Evolutionary conservation across 2,888 invertebrate species (phyloP).

Genomic region (Geotrupes spiniger): DNA sequence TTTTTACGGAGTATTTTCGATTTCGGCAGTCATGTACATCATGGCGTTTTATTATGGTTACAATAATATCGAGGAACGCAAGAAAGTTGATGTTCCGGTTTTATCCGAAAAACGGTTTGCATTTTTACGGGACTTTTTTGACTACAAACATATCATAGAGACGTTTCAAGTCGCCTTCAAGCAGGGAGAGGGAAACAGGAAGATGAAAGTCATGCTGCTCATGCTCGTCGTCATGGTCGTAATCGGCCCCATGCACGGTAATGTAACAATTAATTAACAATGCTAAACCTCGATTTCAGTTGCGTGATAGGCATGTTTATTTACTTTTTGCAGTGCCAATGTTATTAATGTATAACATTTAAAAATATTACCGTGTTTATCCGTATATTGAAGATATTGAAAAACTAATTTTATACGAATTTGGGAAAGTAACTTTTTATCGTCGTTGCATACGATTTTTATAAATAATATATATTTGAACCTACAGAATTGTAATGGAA

Average conservation of each 20-base stretch:
- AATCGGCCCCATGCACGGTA: constrained; percentile 82
- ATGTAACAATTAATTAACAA: constrained; percentile 30
- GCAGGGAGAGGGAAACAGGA: constrained; percentile 69
- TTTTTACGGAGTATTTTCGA: constrained; percentile 78
- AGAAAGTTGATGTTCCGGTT: constrained; percentile 53
- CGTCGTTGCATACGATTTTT: too few species aligned
- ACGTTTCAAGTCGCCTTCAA: constrained; percentile 80
- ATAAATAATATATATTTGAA: too few species aligned
- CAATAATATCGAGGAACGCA: constrained; percentile 68
- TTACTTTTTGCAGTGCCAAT: neutral
- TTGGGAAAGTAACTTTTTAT: too few species aligned
- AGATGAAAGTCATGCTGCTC: constrained; percentile 70
- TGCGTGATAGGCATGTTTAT: neutral
- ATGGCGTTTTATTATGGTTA: constrained; percentile 73
- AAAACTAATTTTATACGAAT: too few species aligned
- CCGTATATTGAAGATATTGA: too few species aligned
- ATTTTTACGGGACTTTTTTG: constrained; percentile 70
- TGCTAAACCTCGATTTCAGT: neutral
- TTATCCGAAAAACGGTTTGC: constrained; percentile 53
- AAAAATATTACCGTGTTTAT: too few species aligned
- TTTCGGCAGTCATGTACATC: constrained; percentile 72
- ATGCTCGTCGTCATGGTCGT: constrained; percentile 82
- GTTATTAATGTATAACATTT: too few species aligned
- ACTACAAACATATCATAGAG: constrained; percentile 71
- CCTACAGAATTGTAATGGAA: too few species aligned